Evolutionary conservation across 1,140 invertebrate genomes (phyloP), one percentile per base, ranked within the genome.

Genomic region (Trachymyrmex cornetzi): DNA sequence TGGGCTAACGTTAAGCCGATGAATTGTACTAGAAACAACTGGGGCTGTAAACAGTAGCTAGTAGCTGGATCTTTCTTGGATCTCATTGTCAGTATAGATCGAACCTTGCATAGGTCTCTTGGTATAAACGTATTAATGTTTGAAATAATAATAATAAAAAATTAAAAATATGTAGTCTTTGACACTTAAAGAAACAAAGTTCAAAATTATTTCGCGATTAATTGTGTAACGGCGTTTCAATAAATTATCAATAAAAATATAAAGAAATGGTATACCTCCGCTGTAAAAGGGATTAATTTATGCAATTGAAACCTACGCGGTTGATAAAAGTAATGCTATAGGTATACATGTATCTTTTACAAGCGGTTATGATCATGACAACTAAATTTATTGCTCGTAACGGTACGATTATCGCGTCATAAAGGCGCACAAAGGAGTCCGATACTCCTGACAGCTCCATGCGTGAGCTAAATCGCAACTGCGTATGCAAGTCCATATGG

Each of bases 341-440:
- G 24, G 30, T 59, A n/a, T 48, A 59, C 55, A 16, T 61, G 27
- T 50, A 84, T 75, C 57, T 84, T 84, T 63, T 61, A 74, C 69
- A 72, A 59, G 50, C 30, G 19, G 55, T 74, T 84, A 74, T 61
- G 55, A 75, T 59, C 44, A 14, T 82, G 80, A 82, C 80, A 82
- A 82, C 67, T 82, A 30, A 80, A 82, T 82, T 82, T 82, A 84
- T 84, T 53, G 69, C 80, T 75, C 55, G 69, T 74, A 74, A 75
- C 69, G 57, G 57, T 55, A 55, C 80, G 80, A 84, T 84, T 84
- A 84, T 75, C 69, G 80, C 38, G 55, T 75, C 80, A 84, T 75
- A 84, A 84, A 84, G 69, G 80, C 48, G 79, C 38, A 63, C 80
- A 75, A 84, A 84, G 69, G 80, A 75, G 67, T 74, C 53, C 34